Evolutionary conservation across 2,888 invertebrate genomes (phyloP).

Genomic region (Malacosoma neustria): DNA sequence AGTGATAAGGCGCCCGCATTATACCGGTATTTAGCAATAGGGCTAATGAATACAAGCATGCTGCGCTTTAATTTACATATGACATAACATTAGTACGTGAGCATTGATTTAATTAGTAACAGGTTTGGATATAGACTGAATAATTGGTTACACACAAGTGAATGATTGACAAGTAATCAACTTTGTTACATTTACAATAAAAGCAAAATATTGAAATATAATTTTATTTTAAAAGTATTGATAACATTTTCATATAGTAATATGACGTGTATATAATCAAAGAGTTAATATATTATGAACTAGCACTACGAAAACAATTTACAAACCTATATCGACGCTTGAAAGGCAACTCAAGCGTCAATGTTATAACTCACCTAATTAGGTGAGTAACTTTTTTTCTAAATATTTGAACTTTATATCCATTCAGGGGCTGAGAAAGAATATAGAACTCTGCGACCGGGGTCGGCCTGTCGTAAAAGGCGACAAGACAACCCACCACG

Average conservation of each 20-base stretch:
- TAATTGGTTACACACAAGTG: no score
- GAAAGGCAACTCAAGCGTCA: no score
- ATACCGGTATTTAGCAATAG: constrained; percentile 5
- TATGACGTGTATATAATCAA: no score
- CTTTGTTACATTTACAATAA: not conserved
- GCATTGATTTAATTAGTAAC: not conserved
- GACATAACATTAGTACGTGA: not conserved
- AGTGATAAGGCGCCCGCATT: constrained; percentile 15
- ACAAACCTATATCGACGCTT: no score
- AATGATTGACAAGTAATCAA: no score
- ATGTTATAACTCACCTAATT: no score
- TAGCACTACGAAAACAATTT: no score
- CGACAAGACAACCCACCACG: not conserved
- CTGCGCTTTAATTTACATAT: not conserved
- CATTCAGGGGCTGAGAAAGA: not conserved
- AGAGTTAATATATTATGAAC: no score
- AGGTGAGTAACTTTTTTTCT: no score
- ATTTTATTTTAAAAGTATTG: not conserved
- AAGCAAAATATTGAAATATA: not conserved
- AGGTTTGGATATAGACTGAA: not conserved
- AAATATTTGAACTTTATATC: no score
- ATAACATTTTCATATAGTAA: no score
- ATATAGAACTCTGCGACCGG: not conserved
- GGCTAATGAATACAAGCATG: not conserved
- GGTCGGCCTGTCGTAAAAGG: not conserved